Evolutionary conservation across 2,888 invertebrate species (phyloP).

Genomic region (Habroteleia sp.): DNA sequence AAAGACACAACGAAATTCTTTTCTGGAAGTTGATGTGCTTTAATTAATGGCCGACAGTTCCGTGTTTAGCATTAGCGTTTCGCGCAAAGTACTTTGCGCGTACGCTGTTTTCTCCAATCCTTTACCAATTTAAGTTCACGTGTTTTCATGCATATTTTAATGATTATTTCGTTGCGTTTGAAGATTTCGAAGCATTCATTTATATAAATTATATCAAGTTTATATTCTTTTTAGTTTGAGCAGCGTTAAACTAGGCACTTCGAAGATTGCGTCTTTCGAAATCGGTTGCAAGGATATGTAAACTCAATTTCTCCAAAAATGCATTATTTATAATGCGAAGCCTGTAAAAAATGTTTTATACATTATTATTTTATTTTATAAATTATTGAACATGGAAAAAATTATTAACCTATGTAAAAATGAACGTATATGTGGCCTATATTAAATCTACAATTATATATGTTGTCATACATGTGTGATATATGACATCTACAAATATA

Average conservation of each 20-base stretch:
- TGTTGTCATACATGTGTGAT: too few species aligned
- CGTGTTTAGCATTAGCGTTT: slow-evolving; percentile 31
- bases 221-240: not conserved
- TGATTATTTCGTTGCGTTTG: slow-evolving; percentile 26
- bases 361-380: too few species aligned
- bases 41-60: slow-evolving; percentile 51
- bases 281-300: too few species aligned
- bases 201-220: slow-evolving; percentile 21
- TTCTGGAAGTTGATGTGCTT: slow-evolving; percentile 58
- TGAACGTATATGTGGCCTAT: too few species aligned
- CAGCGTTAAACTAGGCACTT: not conserved
- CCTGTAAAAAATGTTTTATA: too few species aligned
- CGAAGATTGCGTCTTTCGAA: too few species aligned
- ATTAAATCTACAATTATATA: too few species aligned
- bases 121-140: slow-evolving; percentile 35
- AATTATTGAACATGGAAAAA: too few species aligned
- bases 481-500: too few species aligned
- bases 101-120: slow-evolving; percentile 23
- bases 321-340: too few species aligned
- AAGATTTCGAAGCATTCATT: slow-evolving; percentile 16
- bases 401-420: too few species aligned
- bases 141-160: slow-evolving; percentile 46
- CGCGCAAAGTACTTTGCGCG: slow-evolving; percentile 26
- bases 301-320: too few species aligned
- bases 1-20: slow-evolving; percentile 61